phyloP scores from a whole-genome alignment of 2,888 invertebrate species.

The Dasysyrphus albostriatus region DNA sequence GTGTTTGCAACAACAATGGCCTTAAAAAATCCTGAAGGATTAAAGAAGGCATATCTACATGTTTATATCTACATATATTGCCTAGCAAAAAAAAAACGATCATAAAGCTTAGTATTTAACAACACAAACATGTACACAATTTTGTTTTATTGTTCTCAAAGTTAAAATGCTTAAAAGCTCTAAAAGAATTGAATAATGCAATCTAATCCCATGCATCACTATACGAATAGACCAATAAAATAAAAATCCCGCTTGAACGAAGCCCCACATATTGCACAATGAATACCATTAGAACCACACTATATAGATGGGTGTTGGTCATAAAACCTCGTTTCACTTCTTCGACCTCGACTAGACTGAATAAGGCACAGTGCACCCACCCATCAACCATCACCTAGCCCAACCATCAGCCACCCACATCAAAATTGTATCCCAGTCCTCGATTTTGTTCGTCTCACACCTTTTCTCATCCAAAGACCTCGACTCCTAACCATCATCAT shows the following conservation, averaged over 20 bases:
- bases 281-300: slow-evolving; percentile 40
- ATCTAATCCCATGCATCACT: slow-evolving; percentile 29
- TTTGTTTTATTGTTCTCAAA: slow-evolving; percentile 19
- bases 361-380: slow-evolving; percentile 55
- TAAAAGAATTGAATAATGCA: slow-evolving; percentile 43
- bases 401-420: slow-evolving; percentile 33
- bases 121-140: slow-evolving; percentile 18
- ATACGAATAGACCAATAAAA: slow-evolving; percentile 19
- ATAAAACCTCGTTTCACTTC: slow-evolving; percentile 68
- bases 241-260: slow-evolving; percentile 53
- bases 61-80: background rate
- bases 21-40: too few relatives aligned
- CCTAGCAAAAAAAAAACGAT: too few relatives aligned
- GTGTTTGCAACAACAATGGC: too few relatives aligned
- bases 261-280: slow-evolving; percentile 55
- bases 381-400: background rate
- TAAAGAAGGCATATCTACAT: too few relatives aligned
- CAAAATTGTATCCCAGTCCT: slow-evolving; percentile 61
- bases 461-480: slow-evolving; percentile 31
- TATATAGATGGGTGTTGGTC: slow-evolving; percentile 61
- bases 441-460: slow-evolving; percentile 55
- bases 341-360: slow-evolving; percentile 58
- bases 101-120: slow-evolving; percentile 1
- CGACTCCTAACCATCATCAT: slow-evolving; percentile 33
- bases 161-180: slow-evolving; percentile 36